Conservation (phyloP, 2,888 invertebrate genomes). For the Pediacus dermestoides region DNA sequence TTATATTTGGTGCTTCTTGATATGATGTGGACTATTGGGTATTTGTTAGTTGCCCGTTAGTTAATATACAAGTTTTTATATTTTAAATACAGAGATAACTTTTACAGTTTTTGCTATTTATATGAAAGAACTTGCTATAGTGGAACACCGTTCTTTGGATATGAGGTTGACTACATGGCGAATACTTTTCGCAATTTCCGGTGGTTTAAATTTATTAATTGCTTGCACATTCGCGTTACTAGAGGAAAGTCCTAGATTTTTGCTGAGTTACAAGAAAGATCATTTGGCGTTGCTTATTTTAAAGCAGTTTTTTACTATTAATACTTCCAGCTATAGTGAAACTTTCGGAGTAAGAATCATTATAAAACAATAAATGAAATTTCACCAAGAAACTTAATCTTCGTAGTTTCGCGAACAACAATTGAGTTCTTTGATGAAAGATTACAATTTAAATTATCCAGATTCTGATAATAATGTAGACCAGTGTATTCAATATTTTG, state of each 20-base stretch:
- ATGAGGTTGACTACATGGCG: constrained; percentile 49
- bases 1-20: constrained; percentile 43
- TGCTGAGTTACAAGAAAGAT: constrained; percentile 42
- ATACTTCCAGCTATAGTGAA: constrained; percentile 49
- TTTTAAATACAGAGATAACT: constrained; percentile 5
- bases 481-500: constrained; percentile 11
- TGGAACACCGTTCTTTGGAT: constrained; percentile 26
- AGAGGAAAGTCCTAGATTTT: constrained; percentile 49
- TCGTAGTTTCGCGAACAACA: constrained; percentile 30
- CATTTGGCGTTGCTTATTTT: constrained; percentile 44
- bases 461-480: constrained; percentile 15
- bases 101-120: constrained; percentile 24
- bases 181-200: constrained; percentile 45
- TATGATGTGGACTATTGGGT: constrained; percentile 45
- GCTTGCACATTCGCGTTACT: constrained; percentile 47
- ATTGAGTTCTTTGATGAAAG: constrained; percentile 28
- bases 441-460: constrained; percentile 21
- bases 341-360: constrained; percentile 40
- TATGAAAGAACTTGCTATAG: constrained; percentile 20
- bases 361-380: constrained; percentile 1
- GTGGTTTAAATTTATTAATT: constrained; percentile 44
- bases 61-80: neutral
- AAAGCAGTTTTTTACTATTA: constrained; percentile 51
- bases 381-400: neutral
- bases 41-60: constrained; percentile 23